Conservation (phyloP, 1,140 invertebrate genomes). For the Olivierus martensii region DNA sequence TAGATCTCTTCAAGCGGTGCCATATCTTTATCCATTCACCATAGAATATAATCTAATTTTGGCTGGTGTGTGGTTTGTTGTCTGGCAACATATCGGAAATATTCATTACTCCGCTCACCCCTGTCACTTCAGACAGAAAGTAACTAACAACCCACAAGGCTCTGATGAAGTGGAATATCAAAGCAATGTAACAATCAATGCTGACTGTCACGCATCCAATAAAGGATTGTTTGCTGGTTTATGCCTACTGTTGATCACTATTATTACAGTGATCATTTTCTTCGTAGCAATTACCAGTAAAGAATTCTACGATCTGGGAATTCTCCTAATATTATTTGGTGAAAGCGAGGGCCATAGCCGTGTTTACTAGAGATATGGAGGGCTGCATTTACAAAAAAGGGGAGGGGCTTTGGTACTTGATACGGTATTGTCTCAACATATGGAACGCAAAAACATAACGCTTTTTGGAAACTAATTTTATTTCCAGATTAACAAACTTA, state of each 20-base stretch:
- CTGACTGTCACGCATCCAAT: conserved; percentile 56
- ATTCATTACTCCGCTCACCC: conserved; percentile 29
- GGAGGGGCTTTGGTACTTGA: too few relatives aligned
- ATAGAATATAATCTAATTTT: conserved; percentile 59
- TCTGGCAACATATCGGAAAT: conserved; percentile 53
- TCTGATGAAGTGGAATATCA: conserved; percentile 16
- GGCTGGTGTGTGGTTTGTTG: conserved; percentile 53
- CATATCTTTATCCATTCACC: conserved; percentile 53
- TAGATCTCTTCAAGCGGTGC: conserved; percentile 16
- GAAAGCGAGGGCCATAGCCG: too few relatives aligned
- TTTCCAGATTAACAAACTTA: too few relatives aligned
- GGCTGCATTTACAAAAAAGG: too few relatives aligned
- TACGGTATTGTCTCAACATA: too few relatives aligned
- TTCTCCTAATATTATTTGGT: too few relatives aligned
- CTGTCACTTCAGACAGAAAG: conserved; percentile 13
- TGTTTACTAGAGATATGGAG: too few relatives aligned
- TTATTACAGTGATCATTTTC: conserved; percentile 48
- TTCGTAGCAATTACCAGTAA: conserved; percentile 45
- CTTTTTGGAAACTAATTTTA: too few relatives aligned
- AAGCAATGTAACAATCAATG: conserved; percentile 47
- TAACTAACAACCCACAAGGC: conserved; percentile 16
- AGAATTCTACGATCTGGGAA: conserved; percentile 23
- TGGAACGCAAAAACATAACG: too few relatives aligned
- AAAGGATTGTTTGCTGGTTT: conserved; percentile 51
- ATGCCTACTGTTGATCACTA: conserved; percentile 40